Conservation (phyloP, 2,113 vertebrate species). For the Lasiurus cinereus region DNA sequence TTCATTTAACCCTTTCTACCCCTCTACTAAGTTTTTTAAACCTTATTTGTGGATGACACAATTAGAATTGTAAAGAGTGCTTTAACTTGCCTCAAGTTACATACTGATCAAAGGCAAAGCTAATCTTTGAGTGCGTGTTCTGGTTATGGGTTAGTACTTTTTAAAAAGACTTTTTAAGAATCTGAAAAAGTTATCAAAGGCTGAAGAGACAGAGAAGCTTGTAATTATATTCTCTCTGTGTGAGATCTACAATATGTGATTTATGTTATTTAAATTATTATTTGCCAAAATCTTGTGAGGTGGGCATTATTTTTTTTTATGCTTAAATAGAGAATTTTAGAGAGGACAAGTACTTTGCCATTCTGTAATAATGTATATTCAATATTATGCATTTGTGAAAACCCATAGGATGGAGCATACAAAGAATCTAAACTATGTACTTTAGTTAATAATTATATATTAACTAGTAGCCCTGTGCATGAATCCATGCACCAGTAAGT, state of each 20-base stretch:
- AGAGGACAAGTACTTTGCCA: background rate
- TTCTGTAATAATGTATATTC: background rate
- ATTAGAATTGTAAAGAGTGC: background rate
- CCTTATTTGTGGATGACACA: conserved; percentile 1
- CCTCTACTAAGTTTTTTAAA: background rate
- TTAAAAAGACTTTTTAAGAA: background rate
- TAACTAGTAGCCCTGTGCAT: background rate
- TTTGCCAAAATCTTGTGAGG: background rate
- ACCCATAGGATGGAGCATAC: background rate
- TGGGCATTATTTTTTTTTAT: background rate
- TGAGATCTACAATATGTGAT: background rate
- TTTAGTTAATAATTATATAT: background rate
- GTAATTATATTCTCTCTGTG: background rate
- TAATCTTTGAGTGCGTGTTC: background rate
- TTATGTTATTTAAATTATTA: background rate
- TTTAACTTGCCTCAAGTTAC: background rate
- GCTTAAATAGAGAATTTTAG: background rate
- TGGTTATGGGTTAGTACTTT: background rate
- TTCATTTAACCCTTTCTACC: background rate
- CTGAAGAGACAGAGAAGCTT: background rate
- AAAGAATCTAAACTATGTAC: background rate
- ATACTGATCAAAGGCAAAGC: background rate
- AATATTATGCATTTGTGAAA: background rate
- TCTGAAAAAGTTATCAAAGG: background rate
- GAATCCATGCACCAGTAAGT: too few species aligned